Base-by-base conservation (phyloP, 2,888 invertebrate species). In the Thalpophila matura region DNA sequence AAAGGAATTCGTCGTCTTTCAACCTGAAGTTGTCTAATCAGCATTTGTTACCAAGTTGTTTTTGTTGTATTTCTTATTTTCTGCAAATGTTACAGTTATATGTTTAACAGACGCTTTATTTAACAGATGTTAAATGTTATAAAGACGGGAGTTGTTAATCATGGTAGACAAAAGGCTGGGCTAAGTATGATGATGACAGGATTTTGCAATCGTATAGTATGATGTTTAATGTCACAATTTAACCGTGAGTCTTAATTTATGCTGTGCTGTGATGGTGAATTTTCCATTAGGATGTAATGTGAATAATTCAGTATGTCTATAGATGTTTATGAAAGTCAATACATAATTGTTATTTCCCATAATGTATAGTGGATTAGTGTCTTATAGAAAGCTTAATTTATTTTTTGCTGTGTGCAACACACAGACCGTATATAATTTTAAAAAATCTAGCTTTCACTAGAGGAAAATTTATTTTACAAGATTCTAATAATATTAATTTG, bases 1-100 rank as follows among this genome's bases (percentile, higher is more conserved):
- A 57, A 95, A 96, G 71, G 98, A 98, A 91, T 95, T 95, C 61
- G 96, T 98, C 14, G 89, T 98, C 58, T 96, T 98, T 77, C 98
- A 98, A 92, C 96, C 96, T 6, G 98, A 98, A 91, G 87, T 93
- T 85, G 83, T 92, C 37, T 93, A 87, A 62, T 38, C 42, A 29
- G 16, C 2, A 9, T 38, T 45, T 63, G 10, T 47, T 33, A 42
- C 7, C 10, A 46, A 26, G 40, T 37, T 27, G 5, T 63, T 47
- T 45, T 45, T 59, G 14, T 29, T 50, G n/a, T 51, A 18, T 22
- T 46, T 38, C n/a, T 9, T 27, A 43, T 47, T 27, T n/a, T 26
- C n/a, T 38, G 33, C 12, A 42, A 26, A 29, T 33, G 16, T 33
- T 47, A 45, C n/a, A 37, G 10, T 24, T 37, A 14, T 24, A 27